phyloP scores from a whole-genome alignment of 2,888 invertebrate genomes.

The Drosophila kanekoi region DNA sequence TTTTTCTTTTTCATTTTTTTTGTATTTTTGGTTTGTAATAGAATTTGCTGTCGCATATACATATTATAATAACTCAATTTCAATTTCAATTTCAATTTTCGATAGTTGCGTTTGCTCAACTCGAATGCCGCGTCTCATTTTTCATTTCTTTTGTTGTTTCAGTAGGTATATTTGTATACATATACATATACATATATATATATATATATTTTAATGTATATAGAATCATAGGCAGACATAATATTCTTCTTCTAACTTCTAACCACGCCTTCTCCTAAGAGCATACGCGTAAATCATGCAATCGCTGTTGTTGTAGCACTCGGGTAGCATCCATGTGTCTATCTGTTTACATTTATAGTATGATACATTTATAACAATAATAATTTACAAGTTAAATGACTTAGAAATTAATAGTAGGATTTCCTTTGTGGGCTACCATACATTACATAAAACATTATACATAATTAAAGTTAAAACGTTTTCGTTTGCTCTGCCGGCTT shows the following conservation, averaged over 20 bases:
- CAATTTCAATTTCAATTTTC: slow-evolving; percentile 47
- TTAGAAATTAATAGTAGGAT: slow-evolving; percentile 80
- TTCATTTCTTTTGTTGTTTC: slow-evolving; percentile 34
- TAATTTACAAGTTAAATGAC: slow-evolving; percentile 79
- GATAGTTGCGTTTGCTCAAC: slow-evolving; percentile 59
- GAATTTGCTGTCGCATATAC: slow-evolving; percentile 55
- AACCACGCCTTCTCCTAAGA: slow-evolving; percentile 39
- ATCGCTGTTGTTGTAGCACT: slow-evolving; percentile 18
- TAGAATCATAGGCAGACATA: slow-evolving; percentile 58
- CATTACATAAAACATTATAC: slow-evolving; percentile 74
- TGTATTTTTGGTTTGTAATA: slow-evolving; percentile 61
- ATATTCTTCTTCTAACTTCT: slow-evolving; percentile 48
- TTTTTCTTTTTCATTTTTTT: slow-evolving; percentile 35
- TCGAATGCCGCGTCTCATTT: slow-evolving; percentile 39
- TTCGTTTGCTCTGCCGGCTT: slow-evolving; percentile 22
- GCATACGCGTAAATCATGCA: slow-evolving; percentile 36
- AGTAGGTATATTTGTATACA: slow-evolving; percentile 43
- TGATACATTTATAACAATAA: slow-evolving; percentile 78
- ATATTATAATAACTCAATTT: slow-evolving; percentile 27
- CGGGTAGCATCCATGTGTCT: slow-evolving; percentile 16
- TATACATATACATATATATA: slow-evolving; percentile 28
- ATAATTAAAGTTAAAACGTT: slow-evolving; percentile 75
- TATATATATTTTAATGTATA: slow-evolving; percentile 49
- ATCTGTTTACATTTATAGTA: slow-evolving; percentile 43
- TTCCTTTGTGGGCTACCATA: slow-evolving; percentile 69